Conservation (phyloP, 2,797 vertebrate genomes). For the Chelon labrosus region DNA sequence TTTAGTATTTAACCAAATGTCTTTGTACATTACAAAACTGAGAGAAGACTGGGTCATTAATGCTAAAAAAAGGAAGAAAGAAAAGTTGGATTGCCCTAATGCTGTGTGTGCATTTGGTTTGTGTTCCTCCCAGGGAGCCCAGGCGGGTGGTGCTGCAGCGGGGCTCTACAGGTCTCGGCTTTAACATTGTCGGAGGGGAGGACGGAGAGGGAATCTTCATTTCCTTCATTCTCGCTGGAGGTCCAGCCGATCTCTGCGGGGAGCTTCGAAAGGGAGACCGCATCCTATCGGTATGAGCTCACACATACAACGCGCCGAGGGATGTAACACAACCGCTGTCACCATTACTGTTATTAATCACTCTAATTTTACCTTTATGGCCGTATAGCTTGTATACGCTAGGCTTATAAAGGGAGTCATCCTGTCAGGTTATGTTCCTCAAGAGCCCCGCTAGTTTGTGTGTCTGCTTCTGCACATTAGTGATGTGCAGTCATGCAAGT, state of each 20-base stretch:
- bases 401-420: not conserved
- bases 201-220: constrained; percentile 99
- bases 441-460: not conserved
- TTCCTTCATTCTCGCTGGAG: constrained; percentile 97
- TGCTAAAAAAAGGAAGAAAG: not conserved
- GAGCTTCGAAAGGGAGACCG: constrained; percentile 96
- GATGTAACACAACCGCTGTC: not conserved
- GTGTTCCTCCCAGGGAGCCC: constrained; percentile 84
- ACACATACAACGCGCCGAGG: not conserved
- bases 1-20: not conserved
- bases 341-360: not conserved
- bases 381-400: not conserved
- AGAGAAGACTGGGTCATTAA: not conserved
- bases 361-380: not conserved
- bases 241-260: constrained; percentile 96
- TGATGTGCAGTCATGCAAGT: not conserved
- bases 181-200: constrained; percentile 98
- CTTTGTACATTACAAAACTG: not conserved
- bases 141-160: constrained; percentile 95
- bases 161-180: constrained; percentile 95
- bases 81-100: not conserved
- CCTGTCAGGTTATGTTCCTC: not conserved
- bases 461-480: not conserved
- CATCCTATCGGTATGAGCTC: constrained; percentile 91
- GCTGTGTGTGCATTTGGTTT: constrained; percentile 7